phyloP scores from a whole-genome alignment of 2,888 invertebrate genomes.

The Siphonodentalium dalli region DNA sequence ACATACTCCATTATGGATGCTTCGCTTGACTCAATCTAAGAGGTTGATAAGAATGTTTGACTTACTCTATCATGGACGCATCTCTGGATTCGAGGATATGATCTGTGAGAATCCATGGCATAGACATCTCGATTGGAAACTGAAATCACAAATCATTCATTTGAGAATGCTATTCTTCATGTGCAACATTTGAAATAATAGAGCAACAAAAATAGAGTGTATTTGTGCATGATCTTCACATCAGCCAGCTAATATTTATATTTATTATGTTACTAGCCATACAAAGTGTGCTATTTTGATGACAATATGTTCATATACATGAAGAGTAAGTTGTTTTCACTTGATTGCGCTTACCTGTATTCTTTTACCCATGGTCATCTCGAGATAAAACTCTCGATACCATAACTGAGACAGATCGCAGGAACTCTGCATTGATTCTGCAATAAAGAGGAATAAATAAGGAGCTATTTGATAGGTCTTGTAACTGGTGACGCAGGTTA shows the following conservation, averaged over 20 bases:
- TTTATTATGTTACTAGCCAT: too few species aligned
- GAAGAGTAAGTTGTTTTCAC: too few species aligned
- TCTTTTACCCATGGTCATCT: conserved; percentile 99
- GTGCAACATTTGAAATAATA: too few species aligned
- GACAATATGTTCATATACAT: too few species aligned
- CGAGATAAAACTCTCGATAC: conserved; percentile 98
- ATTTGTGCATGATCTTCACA: too few species aligned
- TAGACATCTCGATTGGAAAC: conserved; percentile 99
- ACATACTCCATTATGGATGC: conserved; percentile 98
- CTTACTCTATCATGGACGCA: conserved; percentile 98
- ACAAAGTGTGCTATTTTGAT: too few species aligned
- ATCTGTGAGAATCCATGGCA: conserved; percentile 99
- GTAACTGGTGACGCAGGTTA: too few species aligned
- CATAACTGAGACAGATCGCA: conserved; percentile 97
- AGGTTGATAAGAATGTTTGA: too few species aligned
- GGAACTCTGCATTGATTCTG: conserved; percentile 90
- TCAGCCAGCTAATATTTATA: too few species aligned
- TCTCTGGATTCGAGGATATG: conserved; percentile 95
- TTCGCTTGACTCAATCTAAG: conserved; percentile 93
- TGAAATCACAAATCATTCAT: conserved; percentile 67
- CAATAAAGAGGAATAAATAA: conserved; percentile 45
- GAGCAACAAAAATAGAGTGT: too few species aligned
- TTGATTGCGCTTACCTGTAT: conserved; percentile 84
- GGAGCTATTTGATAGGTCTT: too few species aligned
- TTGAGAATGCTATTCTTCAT: not conserved